Conservation (phyloP, 1,140 invertebrate genomes). For the Matsumurasca onukii region DNA sequence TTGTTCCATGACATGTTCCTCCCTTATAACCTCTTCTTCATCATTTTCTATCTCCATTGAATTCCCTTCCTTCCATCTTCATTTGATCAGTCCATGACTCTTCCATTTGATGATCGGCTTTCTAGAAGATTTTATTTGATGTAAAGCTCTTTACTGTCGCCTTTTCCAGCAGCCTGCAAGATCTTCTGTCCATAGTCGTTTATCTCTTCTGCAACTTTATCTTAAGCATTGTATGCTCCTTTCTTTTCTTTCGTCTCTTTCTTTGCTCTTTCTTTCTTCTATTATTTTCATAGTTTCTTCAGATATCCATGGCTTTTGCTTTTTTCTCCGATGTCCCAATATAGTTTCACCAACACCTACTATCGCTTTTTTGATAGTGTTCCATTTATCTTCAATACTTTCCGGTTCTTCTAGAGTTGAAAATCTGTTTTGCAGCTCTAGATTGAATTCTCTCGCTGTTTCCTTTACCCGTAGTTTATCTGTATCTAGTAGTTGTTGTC, state of each 20-base stretch:
- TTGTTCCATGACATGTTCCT: not conserved
- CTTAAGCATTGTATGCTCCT: conserved; percentile 14
- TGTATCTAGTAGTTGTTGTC: no score
- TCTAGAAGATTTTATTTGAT: conserved; percentile 3
- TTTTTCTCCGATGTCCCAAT: no score
- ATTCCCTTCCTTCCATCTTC: not conserved
- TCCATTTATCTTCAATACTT: no score
- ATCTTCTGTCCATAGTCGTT: conserved; percentile 9
- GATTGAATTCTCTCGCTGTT: no score
- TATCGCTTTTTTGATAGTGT: no score
- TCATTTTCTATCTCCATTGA: conserved; percentile 29
- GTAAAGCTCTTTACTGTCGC: not conserved
- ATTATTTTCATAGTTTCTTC: conserved; percentile 11
- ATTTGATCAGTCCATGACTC: not conserved
- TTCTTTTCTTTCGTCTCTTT: not conserved
- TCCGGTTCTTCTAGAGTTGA: no score
- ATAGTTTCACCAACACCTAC: no score
- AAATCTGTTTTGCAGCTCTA: no score
- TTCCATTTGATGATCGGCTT: conserved; percentile 26
- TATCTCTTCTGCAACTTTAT: not conserved
- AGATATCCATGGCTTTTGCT: not conserved
- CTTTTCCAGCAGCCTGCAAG: conserved; percentile 11
- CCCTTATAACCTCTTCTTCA: not conserved
- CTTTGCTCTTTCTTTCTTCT: conserved; percentile 29
- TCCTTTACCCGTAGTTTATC: no score